These are phyloP conservation scores for Silurus aristotelis DNA, from an alignment of 2,797 vertebrate genomes.

Conservation along the genomic window DNA sequence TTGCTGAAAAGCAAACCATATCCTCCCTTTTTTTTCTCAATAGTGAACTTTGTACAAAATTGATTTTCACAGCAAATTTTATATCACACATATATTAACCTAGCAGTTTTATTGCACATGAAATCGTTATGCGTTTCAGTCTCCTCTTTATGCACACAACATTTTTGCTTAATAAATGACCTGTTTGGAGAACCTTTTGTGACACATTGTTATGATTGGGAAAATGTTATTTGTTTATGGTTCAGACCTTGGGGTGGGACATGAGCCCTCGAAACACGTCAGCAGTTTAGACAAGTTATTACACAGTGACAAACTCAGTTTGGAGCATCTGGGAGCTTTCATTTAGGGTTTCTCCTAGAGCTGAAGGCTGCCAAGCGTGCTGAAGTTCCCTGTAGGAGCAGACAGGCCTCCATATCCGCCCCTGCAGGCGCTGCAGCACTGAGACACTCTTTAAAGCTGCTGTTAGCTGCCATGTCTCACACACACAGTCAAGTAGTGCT, in stretches of 20 bases:
- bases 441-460: slow-evolving; percentile 53
- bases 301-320: slow-evolving; percentile 59
- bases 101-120: background rate
- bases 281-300: slow-evolving; percentile 60
- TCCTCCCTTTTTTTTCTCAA: background rate
- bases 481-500: slow-evolving; percentile 48
- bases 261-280: slow-evolving; percentile 57
- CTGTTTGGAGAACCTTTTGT: slow-evolving; percentile 1
- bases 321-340: slow-evolving; percentile 56
- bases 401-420: slow-evolving; percentile 53
- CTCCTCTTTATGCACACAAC: background rate
- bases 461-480: slow-evolving; percentile 52
- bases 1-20: background rate
- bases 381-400: slow-evolving; percentile 55
- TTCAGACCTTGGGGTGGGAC: slow-evolving; percentile 45
- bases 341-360: slow-evolving; percentile 57
- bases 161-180: slow-evolving; percentile 4
- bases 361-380: slow-evolving; percentile 53
- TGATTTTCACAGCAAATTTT: background rate
- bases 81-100: background rate
- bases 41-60: background rate
- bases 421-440: slow-evolving; percentile 44
- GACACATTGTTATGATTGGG: background rate
- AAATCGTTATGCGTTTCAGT: slow-evolving; percentile 16
- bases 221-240: slow-evolving; percentile 34